Base-by-base conservation (phyloP, 2,113 vertebrate genomes). In the Balaeniceps rex region DNA sequence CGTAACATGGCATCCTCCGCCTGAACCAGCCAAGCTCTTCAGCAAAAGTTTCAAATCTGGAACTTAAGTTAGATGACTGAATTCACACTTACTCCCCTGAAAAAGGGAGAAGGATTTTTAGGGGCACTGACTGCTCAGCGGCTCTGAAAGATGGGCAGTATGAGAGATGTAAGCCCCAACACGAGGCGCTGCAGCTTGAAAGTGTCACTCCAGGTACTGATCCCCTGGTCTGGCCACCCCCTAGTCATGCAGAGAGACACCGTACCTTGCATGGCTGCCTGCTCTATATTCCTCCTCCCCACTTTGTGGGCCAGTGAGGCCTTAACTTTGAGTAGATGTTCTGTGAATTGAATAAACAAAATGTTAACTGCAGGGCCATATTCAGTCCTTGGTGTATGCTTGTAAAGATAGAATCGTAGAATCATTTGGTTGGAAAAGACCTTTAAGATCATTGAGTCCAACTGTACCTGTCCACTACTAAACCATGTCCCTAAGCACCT, bases 171-270 rank as follows among this genome's bases (percentile, higher is more conserved):
- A 86, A 90, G n/a, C 2, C 9, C 47, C 87, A 81, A 68, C 0
- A 0, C 0, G 0, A 86, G 63, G 25, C 33, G 24, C 6, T 12
- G 18, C 11, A 25, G 22, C 54, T 68, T 26, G 2, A 21, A 70
- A 54, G 33, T 10, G 11, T 78, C 34, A 14, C 28, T 40, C 21
- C 7, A 16, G 23, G 14, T 76, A 61, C 23, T 23, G 51, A 78
- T 60, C 38, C 57, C 14, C 52, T 54, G 25, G 31, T 29, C 63
- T 51, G n/a, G 18, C 64, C 34, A 84, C 7, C 6, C 11, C 12
- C 19, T 68, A 1, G 7, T 38, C 33, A 65, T 0, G 1, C 24
- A 64, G 18, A n/a, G 25, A 87, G 36, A 25, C 19, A 60, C 3
- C 26, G 16, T 49, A 25, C 34, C 19, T 54, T 38, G 47, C 1